Evolutionary conservation across 2,113 vertebrate genomes (phyloP), one percentile per base, ranked within the genome.

Genomic region (Candoia aspera): DNA sequence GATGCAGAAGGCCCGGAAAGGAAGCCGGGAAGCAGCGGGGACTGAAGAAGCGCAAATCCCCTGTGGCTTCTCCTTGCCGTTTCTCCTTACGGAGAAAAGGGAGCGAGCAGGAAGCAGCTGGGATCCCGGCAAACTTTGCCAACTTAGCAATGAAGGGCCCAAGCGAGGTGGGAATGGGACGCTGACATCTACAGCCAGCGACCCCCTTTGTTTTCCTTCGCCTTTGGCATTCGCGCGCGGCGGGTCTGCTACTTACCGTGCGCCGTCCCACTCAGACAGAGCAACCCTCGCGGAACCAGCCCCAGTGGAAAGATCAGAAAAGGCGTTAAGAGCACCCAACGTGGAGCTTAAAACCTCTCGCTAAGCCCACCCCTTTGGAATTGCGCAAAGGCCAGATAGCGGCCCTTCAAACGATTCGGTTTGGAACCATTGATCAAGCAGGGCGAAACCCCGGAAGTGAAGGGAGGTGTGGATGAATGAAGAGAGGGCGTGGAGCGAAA

Each of bases 231-330:
- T 6, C 12, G 13, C 2, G 5, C 4, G 9, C 24, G 33, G 33
- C 1, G 37, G 37, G 23, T 37, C 62, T 26, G 6, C 60, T 54
- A 57, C 92, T 93, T 58, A 93, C 92, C 86, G 57, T 8, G 57
- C 12, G 15, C 33, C 9, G 21, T 19, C 13, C 85, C 6, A 24
- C 3, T 12, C 53, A 79, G 68, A 8, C 1, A 15, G 73, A 79
- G 0, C 33, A 23, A 42, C 9, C 57, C 8, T 0, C 1, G 1
- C 46, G 8, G 15, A 3, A 1, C 1, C 23, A 9, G 37, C n/a
- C 90, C 2, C 8, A 53, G 2, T 2, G 1, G 26, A 21, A 84
- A 60, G 42, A 8, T 15, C 49, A 1, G 3, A 23, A 23, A 29
- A 11, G 12, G 6, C 6, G 26, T 8, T 8, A 26, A n/a, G 24